Percentiles rank a stretch among this genome's conserved stretches.
These are phyloP conservation scores for Festucalex cinctus DNA, from an alignment of 2,113 vertebrate species.

Conservation along the genomic window DNA sequence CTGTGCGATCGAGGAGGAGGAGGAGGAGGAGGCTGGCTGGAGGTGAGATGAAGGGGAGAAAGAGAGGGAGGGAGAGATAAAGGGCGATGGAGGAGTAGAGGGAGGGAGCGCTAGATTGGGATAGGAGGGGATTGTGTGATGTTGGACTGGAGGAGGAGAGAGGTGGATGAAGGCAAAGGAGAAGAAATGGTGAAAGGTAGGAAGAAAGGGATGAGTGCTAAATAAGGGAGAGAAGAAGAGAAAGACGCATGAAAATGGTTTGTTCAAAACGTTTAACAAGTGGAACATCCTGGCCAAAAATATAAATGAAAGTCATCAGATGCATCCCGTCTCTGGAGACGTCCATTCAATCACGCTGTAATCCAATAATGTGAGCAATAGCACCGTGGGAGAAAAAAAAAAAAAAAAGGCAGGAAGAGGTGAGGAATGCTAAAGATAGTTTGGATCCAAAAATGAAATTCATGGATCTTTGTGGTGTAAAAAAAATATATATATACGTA, in stretches of 20 bases:
- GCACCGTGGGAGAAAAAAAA: neutral
- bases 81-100: slow-evolving; percentile 46
- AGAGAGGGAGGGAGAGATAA: slow-evolving; percentile 52
- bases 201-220: slow-evolving; percentile 40
- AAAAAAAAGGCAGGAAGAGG: neutral
- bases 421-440: slow-evolving; percentile 1
- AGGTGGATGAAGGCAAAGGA: slow-evolving; percentile 18
- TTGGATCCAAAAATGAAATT: slow-evolving; percentile 4
- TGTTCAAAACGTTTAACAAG: neutral
- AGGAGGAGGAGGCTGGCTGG: slow-evolving; percentile 53
- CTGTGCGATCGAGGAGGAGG: slow-evolving; percentile 40
- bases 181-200: neutral
- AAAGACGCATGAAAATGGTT: neutral
- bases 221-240: slow-evolving; percentile 22
- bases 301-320: slow-evolving; percentile 14
- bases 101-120: slow-evolving; percentile 52
- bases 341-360: slow-evolving; percentile 43
- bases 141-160: slow-evolving; percentile 45
- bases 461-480: neutral
- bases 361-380: slow-evolving; percentile 44
- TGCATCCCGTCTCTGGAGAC: slow-evolving; percentile 15
- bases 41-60: slow-evolving; percentile 73
- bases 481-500: too few species aligned
- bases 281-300: slow-evolving; percentile 19
- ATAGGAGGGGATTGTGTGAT: slow-evolving; percentile 65